Evolutionary conservation across 2,888 invertebrate genomes (phyloP), one percentile per base, ranked within the genome.

Genomic region (Lottia gigantea): DNA sequence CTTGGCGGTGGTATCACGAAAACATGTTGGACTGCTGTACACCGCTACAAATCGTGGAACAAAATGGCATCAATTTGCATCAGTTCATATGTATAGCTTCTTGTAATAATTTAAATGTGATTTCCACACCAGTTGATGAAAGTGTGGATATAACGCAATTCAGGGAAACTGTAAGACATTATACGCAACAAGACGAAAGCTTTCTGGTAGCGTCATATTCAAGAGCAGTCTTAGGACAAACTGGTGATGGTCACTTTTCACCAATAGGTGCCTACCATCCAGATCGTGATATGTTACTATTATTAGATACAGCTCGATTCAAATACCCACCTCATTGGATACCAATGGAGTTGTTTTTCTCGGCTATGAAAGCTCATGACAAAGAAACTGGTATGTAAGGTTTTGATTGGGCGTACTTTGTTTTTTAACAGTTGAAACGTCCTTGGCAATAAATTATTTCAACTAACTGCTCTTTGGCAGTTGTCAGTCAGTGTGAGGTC

Each of bases 1-100:
- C 86, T 3, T 89, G 89, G 89, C 80, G 88, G 25, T 89, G 88
- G 85, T 89, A 89, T 76, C 88, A 89, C 75, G 89, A 89, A 76
- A 80, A 85, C 46, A 89, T 89, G 89, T 79, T 89, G 23, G 88
- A 89, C 73, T 89, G 89, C 72, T 89, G 89, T 74, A 82, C 86
- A 3, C 84, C 88, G 0, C 74, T 88, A 40, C 81, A 85, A 46
- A 71, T 78, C n/a, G 80, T 87, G 0, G 77, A 78, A 40, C 69
- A 76, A 65, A 78, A 82, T 16, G 89, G 89, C 11, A 85, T 89
- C 49, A 88, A 81, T 15, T 78, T 88, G 65, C 82, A 83, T 3
- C 84, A 89, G 74, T 88, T 89, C 71, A 72, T 81, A 3, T 89
- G 88, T 71, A 77, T 89, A 19, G 89, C 89, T 3, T 77, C 74